These are phyloP conservation scores for Tauraco erythrolophus DNA, from an alignment of 2,113 vertebrate species.

Conservation along the genomic window DNA sequence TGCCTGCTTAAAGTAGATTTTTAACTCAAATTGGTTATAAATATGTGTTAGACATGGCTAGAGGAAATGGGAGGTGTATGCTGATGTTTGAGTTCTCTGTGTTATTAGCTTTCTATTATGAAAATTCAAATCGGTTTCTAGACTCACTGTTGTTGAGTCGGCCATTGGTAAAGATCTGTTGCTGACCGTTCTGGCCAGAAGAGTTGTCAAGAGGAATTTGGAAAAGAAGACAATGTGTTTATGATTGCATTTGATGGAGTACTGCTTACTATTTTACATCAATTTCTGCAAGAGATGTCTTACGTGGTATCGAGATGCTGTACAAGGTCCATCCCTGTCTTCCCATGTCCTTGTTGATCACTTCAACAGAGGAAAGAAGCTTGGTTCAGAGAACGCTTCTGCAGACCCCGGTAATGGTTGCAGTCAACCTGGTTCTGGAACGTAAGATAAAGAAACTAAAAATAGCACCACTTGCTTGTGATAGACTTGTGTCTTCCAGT, in stretches of 20 bases:
- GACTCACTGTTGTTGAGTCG: background rate
- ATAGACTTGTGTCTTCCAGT: background rate
- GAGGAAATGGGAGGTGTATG: background rate
- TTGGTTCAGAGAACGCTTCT: background rate
- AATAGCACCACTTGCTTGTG: background rate
- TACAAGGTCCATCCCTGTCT: background rate
- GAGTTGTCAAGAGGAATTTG: background rate
- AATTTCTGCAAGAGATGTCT: background rate
- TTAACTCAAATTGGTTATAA: background rate
- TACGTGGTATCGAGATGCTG: background rate
- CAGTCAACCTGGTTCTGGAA: background rate
- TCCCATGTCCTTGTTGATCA: background rate
- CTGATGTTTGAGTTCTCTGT: background rate
- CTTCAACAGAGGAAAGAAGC: background rate
- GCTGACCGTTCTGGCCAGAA: background rate
- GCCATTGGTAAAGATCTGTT: background rate
- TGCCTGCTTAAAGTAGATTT: background rate
- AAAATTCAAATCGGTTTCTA: background rate
- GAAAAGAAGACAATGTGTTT: background rate
- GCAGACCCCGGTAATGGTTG: background rate
- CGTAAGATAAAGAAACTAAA: background rate
- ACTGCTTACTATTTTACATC: background rate
- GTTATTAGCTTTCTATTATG: background rate
- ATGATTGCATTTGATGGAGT: background rate
- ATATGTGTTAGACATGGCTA: background rate